Conservation (phyloP, 2,888 invertebrate genomes). For the Drosophila mimetica region DNA sequence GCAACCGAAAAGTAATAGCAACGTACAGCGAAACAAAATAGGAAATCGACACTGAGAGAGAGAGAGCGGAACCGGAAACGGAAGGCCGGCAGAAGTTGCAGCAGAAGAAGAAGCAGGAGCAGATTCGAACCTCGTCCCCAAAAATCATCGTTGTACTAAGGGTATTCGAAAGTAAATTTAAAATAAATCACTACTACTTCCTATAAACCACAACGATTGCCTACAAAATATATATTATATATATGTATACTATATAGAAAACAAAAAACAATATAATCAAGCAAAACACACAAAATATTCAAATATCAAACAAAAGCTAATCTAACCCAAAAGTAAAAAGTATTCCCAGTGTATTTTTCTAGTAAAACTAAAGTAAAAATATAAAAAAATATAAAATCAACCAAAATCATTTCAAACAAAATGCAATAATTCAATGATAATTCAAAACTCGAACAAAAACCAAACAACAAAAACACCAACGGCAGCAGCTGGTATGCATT, state of each 20-base stretch:
- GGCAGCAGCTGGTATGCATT: constrained; percentile 74
- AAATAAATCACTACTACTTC: constrained; percentile 77
- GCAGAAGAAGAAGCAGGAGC: constrained; percentile 8
- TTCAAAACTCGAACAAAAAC: constrained; percentile 28
- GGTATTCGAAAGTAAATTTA: constrained; percentile 44
- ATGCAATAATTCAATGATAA: constrained; percentile 59
- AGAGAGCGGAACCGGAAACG: constrained; percentile 10
- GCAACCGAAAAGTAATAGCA: constrained; percentile 79
- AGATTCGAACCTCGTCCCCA: constrained; percentile 24
- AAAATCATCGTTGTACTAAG: constrained; percentile 40
- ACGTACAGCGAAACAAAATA: constrained; percentile 69
- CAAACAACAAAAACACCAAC: constrained; percentile 52
- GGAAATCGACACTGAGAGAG: constrained; percentile 10
- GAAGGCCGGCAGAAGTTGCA: constrained; percentile 12
- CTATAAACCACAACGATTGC: constrained; percentile 82
- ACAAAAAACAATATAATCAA: constrained; percentile 54
- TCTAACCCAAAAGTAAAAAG: constrained; percentile 51
- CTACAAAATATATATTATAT: constrained; percentile 76
- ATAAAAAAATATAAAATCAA: constrained; percentile 28
- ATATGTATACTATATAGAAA: constrained; percentile 72
- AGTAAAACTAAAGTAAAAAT: constrained; percentile 67
- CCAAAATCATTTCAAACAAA: constrained; percentile 41
- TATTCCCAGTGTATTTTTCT: constrained; percentile 79
- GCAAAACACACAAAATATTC: constrained; percentile 46
- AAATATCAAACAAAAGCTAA: constrained; percentile 56